Evolutionary conservation across 1,140 invertebrate species (phyloP).

Genomic region (Heliconius melpomene): DNA sequence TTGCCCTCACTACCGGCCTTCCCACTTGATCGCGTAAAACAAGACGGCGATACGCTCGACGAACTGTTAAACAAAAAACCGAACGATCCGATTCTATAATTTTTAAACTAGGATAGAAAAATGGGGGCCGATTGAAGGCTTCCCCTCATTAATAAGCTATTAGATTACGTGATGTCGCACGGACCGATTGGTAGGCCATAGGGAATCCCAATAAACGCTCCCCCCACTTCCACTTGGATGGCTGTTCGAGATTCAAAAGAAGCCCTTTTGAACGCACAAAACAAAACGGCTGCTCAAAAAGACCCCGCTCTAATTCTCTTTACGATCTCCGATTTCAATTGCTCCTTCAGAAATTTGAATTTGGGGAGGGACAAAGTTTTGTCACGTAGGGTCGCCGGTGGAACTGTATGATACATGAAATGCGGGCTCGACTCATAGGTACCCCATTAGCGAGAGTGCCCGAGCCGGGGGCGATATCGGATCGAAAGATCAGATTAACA

Average conservation of each 20-base stretch:
- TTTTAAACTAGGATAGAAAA: slow-evolving; percentile 78
- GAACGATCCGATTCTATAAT: slow-evolving; percentile 65
- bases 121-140: slow-evolving; percentile 70
- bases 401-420: slow-evolving; percentile 69
- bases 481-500: slow-evolving; percentile 75
- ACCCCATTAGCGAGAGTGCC: slow-evolving; percentile 77
- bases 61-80: slow-evolving; percentile 57
- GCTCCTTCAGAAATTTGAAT: slow-evolving; percentile 81
- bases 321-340: slow-evolving; percentile 81
- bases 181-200: slow-evolving; percentile 75
- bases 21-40: slow-evolving; percentile 64
- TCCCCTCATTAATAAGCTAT: slow-evolving; percentile 80
- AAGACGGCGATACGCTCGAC: slow-evolving; percentile 63
- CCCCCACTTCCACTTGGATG: slow-evolving; percentile 77
- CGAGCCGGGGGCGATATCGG: slow-evolving; percentile 69
- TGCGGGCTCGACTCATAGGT: slow-evolving; percentile 75
- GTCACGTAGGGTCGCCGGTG: slow-evolving; percentile 75
- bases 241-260: slow-evolving; percentile 78
- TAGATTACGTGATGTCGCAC: slow-evolving; percentile 74
- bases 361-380: slow-evolving; percentile 79
- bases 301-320: slow-evolving; percentile 80
- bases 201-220: slow-evolving; percentile 77
- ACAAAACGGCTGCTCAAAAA: slow-evolving; percentile 76
- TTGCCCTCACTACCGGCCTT: slow-evolving; percentile 59
- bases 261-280: slow-evolving; percentile 74